Evolutionary conservation across 2,797 vertebrate species (phyloP), one percentile per base, ranked within the genome.

Genomic region (Danio choprae): DNA sequence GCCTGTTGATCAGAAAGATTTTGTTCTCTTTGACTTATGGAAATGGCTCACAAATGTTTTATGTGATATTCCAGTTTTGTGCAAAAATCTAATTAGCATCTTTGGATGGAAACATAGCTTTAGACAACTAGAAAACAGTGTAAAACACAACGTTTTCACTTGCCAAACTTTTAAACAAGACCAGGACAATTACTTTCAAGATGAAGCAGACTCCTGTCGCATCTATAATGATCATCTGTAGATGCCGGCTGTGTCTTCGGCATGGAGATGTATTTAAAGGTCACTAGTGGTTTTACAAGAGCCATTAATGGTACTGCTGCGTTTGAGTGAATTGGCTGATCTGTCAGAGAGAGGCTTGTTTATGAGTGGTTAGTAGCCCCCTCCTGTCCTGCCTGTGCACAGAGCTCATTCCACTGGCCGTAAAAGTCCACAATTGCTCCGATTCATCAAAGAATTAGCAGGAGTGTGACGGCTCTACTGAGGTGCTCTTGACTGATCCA

Each of bases 401-500:
- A 15, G 77, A 60, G 86, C 90, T 89, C 89, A 86, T 92, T 91
- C 86, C 87, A 87, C 80, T 64, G 79, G 62, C 88, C 87, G 87
- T 92, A 89, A 93, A 93, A 90, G 56, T 84, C 89, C 82, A 88
- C 90, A 88, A 92, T 90, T 88, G 90, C 91, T 85, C 74, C 68
- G 15, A 90, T 92, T 92, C 88, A 87, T 94, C 89, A 88, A 74
- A 64, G 89, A 93, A 93, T 92, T 94, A 92, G 89, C 84, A 87
- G 67, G 67, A 87, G 22, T 71, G 79, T 87, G 90, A 91, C 89
- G 84, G 86, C 81, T 81, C 64, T 59, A 46, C 72, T 53, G 44
- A 77, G 74, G 64, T 12, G 70, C 79, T 67, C 74, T 70, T 68
- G 50, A n/a, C 88, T 73, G 82, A 86, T 88, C 76, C 88, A 90